Conservation (phyloP, 2,888 invertebrate genomes). For the Dolichomitus sp. region DNA sequence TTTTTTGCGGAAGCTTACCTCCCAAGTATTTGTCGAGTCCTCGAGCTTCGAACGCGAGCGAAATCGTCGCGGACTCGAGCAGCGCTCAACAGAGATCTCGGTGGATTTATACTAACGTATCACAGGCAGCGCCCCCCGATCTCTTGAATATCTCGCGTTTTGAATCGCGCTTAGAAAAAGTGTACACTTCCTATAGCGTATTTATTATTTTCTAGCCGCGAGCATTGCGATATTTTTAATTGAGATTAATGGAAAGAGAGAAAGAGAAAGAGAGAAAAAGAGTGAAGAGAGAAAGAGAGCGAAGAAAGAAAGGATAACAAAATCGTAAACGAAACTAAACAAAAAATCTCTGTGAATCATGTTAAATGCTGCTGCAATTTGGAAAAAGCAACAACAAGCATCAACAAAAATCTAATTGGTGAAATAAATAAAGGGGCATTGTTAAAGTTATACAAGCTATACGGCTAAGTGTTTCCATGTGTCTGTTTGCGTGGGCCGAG, state of each 20-base stretch:
- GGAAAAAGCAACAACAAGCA: slow-evolving; percentile 47
- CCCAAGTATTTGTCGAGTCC: slow-evolving; percentile 34
- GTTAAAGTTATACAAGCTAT: slow-evolving; percentile 81
- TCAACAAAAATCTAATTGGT: slow-evolving; percentile 71
- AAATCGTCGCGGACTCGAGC: slow-evolving; percentile 7
- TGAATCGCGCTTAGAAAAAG: slow-evolving; percentile 29
- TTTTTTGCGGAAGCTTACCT: slow-evolving; percentile 24
- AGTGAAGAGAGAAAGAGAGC: not conserved
- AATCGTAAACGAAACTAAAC: slow-evolving; percentile 16
- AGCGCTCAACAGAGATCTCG: slow-evolving; percentile 24
- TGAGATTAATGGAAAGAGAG: slow-evolving; percentile 43
- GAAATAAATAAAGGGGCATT: slow-evolving; percentile 82
- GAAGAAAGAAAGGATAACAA: slow-evolving; percentile 33
- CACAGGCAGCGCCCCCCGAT: not conserved
- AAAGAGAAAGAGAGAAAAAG: not conserved
- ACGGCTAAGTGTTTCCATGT: slow-evolving; percentile 76
- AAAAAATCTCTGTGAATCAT: slow-evolving; percentile 72
- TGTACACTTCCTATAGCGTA: slow-evolving; percentile 37
- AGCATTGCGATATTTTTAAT: slow-evolving; percentile 50
- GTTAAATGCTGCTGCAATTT: slow-evolving; percentile 68
- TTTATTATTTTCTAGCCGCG: slow-evolving; percentile 47
- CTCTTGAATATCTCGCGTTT: slow-evolving; percentile 32
- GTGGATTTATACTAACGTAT: slow-evolving; percentile 34
- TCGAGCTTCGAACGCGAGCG: not conserved
- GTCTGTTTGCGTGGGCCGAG: slow-evolving; percentile 71